Evolutionary conservation across 2,888 invertebrate genomes (phyloP), one percentile per base, ranked within the genome.

Genomic region (Molorchus minor): DNA sequence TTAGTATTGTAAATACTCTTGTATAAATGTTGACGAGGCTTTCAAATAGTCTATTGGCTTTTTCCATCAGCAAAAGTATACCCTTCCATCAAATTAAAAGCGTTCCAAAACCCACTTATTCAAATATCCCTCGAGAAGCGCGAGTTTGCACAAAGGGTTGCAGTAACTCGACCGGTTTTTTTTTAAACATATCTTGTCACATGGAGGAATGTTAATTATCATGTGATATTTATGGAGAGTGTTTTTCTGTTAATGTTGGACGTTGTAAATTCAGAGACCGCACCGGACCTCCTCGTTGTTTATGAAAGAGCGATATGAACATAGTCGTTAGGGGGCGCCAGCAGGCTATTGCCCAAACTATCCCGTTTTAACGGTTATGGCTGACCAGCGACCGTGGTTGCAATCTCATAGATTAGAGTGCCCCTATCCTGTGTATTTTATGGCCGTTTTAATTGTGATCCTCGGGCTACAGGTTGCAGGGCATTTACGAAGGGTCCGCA

Each of bases 331-430:
- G 56, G 43, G 46, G 54, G 30, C 45, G 51, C 36, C 58, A 29
- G 16, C 29, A 56, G 51, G 36, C 33, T 40, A 40, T 35, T 44
- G 52, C 56, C 44, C 57, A 45, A 69, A 71, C 68, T 69, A 69
- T 71, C 69, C 67, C 67, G 65, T 61, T 69, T 69, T 67, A 66
- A 63, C 64, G 64, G 67, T 69, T 69, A 68, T 67, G 58, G 59
- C 69, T 61, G 68, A 69, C 70, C 68, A 64, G 25, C 25, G 25
- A 8, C 8, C 25, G n/a, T 67, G 58, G 61, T 59, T 61, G 63
- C 63, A 64, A 63, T 59, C 62, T 60, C 63, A 63, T 65, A 64
- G 64, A 64, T 67, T 69, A 62, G 62, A 54, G 41, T 40, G 58
- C 57, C 64, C 56, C 56, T 58, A 55, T 35, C 56, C 44, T 58